These are phyloP conservation scores for Phaonia tiefii DNA, from an alignment of 2,888 invertebrate genomes.

Conservation along the genomic window DNA sequence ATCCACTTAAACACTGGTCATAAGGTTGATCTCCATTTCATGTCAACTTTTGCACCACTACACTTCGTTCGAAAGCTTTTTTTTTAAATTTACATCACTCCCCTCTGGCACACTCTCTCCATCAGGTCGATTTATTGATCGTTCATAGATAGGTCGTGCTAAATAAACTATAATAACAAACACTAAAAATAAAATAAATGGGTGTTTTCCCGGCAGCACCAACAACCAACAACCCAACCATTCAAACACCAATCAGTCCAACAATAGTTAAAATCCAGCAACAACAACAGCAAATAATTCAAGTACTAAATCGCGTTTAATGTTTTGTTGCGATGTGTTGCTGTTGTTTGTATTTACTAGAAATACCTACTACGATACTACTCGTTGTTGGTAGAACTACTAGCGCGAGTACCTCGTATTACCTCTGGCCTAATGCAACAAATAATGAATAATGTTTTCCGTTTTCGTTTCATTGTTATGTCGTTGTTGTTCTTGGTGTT, in stretches of 20 bases:
- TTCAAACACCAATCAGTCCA: background rate
- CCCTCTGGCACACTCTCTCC: background rate
- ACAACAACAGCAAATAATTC: background rate
- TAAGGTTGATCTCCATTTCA: too few relatives aligned
- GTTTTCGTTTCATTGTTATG: constrained; percentile 21
- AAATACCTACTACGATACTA: background rate
- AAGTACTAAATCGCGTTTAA: background rate
- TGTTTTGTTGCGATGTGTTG: background rate
- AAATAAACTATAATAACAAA: constrained; percentile 46
- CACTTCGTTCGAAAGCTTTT: too few relatives aligned
- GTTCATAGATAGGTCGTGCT: constrained; percentile 39
- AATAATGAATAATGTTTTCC: constrained; percentile 53
- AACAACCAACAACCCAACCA: background rate
- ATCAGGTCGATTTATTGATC: background rate
- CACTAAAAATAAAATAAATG: constrained; percentile 41
- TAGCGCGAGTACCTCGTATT: background rate
- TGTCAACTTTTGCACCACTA: too few relatives aligned
- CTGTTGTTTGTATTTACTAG: background rate
- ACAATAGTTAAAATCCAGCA: background rate
- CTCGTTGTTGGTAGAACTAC: background rate
- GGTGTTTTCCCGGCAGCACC: constrained; percentile 32
- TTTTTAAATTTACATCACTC: background rate
- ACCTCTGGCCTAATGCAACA: constrained; percentile 27
- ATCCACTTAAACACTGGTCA: too few relatives aligned
- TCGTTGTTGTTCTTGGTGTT: constrained; percentile 1